Base-by-base conservation (phyloP, 2,888 invertebrate genomes). In the Conchocele bisecta region DNA sequence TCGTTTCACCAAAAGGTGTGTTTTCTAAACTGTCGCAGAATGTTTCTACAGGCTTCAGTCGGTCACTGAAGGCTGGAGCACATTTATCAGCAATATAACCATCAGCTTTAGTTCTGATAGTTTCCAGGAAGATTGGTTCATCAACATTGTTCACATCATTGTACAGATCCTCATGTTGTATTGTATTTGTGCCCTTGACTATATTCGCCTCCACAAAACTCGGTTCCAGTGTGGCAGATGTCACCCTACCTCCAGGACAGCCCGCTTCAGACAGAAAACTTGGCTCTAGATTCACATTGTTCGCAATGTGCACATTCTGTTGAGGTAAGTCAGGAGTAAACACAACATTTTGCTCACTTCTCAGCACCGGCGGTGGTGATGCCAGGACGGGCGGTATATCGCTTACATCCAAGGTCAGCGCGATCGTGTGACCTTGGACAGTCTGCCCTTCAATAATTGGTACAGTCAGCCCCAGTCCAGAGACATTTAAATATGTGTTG, bases 401-500 rank as follows among this genome's bases (percentile, higher is more conserved):
- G 20, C 2, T 20, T 20, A n/a, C n/a, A n/a, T n/a, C n/a, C n/a
- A n/a, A n/a, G n/a, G n/a, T 51, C 9, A 75, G n/a, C 33, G 66
- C 28, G 37, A 69, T 70, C 26, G 61, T 66, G 35, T 73, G 66
- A 15, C 74, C 77, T 28, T 71, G 56, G 4, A 77, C 67, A 9
- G 11, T 61, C 15, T 74, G 71, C 20, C 70, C 73, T 2, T 68
- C 46, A 29, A 77, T 77, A 26, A 77, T 61, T 3, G 77, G 77
- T n/a, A 77, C 56, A 20, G 50, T 22, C 1, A 77, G 46, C 24
- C 77, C 74, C 35, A 42, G 24, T 9, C 67, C 67, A 28, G 74
- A 77, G 7, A 74, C 68, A 50, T 77, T 74, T 2, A 67, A 71
- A 42, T 77, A 77, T n/a, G 77, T 77, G 48, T 71, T 71, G n/a